Base-by-base conservation (phyloP, 2,888 invertebrate genomes). In the Lymantria monacha region DNA sequence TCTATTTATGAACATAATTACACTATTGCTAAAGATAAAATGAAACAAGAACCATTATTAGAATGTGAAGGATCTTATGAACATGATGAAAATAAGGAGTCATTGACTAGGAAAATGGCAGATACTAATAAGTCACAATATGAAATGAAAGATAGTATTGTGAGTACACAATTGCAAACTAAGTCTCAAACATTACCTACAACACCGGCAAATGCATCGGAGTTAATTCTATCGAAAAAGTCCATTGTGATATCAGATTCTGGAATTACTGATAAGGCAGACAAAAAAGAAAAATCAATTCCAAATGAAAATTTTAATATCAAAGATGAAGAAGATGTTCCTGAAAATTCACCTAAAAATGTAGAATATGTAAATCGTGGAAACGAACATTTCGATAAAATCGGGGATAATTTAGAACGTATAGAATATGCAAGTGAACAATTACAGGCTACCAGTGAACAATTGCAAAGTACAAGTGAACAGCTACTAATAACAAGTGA, bases 401-500 rank as follows among this genome's bases (percentile, higher is more conserved):
- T 38, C 8, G 14, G 7, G 10, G 9, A 15, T 15, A 10, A 15
- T 1, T 15, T 11, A 1, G 22, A 41, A 10, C 14, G 15, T 15
- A 7, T 13, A 41, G 15, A 15, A 14, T 30, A n/a, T n/a, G 48
- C 46, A 8, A 48, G 37, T 41, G 1, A 42, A 13, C 13, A 52
- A 3, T n/a, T 48, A 31, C 49, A 42, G 13, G 36, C 37, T 14
- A 45, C 51, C 8, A 47, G 44, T 37, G 48, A 53, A 13, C 15
- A 53, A 43, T 9, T 53, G 9, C 48, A 48, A 11, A 44, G 12
- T 9, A 46, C 49, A 15, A 46, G 38, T 7, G 40, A 36, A 15
- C 13, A 46, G 40, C 15, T 48, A 44, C 46, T 22, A 30, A 33
- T 40, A 7, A 41, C 46, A 9, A 49, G 49, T 15, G 41, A 44